phyloP scores from a whole-genome alignment of 92 coral and sea anemone genomes.

The Montipora capitata region DNA sequence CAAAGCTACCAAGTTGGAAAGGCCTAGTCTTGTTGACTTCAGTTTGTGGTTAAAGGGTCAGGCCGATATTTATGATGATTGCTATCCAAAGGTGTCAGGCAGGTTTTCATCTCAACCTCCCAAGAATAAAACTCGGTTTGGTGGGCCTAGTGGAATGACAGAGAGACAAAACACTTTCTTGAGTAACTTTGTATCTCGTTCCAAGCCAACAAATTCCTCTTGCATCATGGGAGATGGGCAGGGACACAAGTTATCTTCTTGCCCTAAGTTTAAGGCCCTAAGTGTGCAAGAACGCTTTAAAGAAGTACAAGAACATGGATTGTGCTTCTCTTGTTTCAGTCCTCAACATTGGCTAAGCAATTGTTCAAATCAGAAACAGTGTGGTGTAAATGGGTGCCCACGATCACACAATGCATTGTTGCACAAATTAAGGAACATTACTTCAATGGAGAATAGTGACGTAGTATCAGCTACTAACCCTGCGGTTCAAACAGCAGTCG shows the following conservation, averaged over 20 bases:
- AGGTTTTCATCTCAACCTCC: neutral
- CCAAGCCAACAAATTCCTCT: neutral
- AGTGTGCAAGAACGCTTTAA: constrained; percentile 35
- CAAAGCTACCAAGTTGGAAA: neutral
- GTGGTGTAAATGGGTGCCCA: no score
- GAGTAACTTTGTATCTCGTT: neutral
- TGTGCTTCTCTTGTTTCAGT: constrained; percentile 61
- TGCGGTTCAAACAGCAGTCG: no score
- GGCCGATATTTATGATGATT: constrained; percentile 62
- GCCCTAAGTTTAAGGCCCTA: constrained; percentile 41
- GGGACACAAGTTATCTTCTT: constrained; percentile 31
- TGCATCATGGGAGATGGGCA: constrained; percentile 61
- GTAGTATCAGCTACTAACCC: no score
- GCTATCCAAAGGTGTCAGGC: neutral
- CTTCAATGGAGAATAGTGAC: no score
- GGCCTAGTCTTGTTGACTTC: neutral
- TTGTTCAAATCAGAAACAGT: no score
- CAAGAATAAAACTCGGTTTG: neutral
- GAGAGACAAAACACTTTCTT: constrained; percentile 16
- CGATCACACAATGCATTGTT: no score
- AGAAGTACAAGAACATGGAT: constrained; percentile 33
- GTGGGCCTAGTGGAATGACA: neutral
- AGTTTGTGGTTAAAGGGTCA: constrained; percentile 33
- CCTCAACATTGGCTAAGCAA: constrained; percentile 42
- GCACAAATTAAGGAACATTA: no score